Evolutionary conservation across 2,797 vertebrate species (phyloP), one percentile per base, ranked within the genome.

Genomic region (Eospalax fontanierii): DNA sequence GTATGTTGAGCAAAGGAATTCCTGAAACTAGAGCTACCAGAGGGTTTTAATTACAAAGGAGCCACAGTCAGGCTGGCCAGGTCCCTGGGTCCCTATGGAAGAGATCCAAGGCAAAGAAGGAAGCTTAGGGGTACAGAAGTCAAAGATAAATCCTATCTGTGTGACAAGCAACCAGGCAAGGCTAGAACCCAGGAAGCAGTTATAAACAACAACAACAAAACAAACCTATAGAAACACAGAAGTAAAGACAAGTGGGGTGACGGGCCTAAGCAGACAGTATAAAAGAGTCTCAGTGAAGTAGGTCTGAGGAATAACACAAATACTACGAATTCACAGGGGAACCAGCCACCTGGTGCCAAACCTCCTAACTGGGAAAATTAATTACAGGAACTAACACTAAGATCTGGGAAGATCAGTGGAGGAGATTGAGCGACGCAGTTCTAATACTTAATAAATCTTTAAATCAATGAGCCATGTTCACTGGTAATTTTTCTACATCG

Each of bases 11-110:
- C 61, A 61, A 87, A 95, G 57, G 54, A 85, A 83, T 94, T 89
- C 87, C 59, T 19, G 63, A 96, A 89, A 63, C 86, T 66, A 81
- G 30, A 1, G 28, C 76, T 63, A 68, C 88, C 74, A 43, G 74
- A 65, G 84, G 43, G 84, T 84, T 96, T 95, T 95, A 74, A 94
- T 89, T 70, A 96, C 87, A 89, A 94, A 95, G 87, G 66, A 87
- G 43, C 35, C 80, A 70, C 14, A 79, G 83, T 89, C 28, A 83
- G 87, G 87, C 59, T 46, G 82, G 92, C 73, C 68, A 81, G 16
- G 10, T 75, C 54, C 11, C 57, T 2, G 12, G 35, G 70, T 43
- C 78, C 73, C 80, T 38, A 3, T 66, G 86, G 30, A 92, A 86
- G 50, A 43, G 63, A 79, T 78, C 11, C 50, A 70, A 28, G 80